phyloP scores from a whole-genome alignment of 2,888 invertebrate genomes.

The Hyles lineata region DNA sequence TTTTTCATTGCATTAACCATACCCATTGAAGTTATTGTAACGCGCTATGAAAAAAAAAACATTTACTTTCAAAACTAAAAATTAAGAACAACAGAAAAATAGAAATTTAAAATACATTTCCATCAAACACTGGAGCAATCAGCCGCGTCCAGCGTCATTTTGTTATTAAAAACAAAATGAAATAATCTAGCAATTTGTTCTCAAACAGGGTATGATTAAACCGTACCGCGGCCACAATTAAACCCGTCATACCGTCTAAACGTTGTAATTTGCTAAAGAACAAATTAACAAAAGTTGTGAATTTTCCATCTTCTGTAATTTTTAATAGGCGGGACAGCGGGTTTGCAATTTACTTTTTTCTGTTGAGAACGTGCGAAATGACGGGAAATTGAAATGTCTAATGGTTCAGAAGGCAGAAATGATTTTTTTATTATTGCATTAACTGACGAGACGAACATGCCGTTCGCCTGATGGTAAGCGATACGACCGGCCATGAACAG shows the following conservation, averaged over 20 bases:
- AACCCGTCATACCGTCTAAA: slow-evolving; percentile 51
- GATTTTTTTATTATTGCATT: too few species aligned
- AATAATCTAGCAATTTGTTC: slow-evolving; percentile 26
- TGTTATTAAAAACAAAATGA: slow-evolving; percentile 33
- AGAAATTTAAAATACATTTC: neutral
- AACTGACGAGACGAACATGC: too few species aligned
- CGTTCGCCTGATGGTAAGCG: too few species aligned
- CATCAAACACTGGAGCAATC: neutral
- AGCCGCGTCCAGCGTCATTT: slow-evolving; percentile 17
- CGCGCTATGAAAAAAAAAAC: too few species aligned
- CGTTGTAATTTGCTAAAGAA: slow-evolving; percentile 51
- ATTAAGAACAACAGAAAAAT: neutral
- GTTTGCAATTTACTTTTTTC: neutral
- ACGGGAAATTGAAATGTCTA: too few species aligned
- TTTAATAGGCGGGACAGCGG: neutral
- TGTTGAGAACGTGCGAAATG: neutral
- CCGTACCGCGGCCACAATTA: slow-evolving; percentile 43
- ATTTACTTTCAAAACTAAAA: too few species aligned
- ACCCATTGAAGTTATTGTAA: too few species aligned
- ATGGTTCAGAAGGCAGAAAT: too few species aligned
- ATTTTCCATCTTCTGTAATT: slow-evolving; percentile 12
- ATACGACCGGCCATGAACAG: too few species aligned
- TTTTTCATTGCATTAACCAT: too few species aligned
- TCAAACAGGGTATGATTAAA: slow-evolving; percentile 15
- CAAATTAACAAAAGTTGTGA: slow-evolving; percentile 41